Percentiles rank a stretch among this genome's conserved stretches.
phyloP scores from a whole-genome alignment of 2,797 vertebrate species.

The Acanthopagrus latus region DNA sequence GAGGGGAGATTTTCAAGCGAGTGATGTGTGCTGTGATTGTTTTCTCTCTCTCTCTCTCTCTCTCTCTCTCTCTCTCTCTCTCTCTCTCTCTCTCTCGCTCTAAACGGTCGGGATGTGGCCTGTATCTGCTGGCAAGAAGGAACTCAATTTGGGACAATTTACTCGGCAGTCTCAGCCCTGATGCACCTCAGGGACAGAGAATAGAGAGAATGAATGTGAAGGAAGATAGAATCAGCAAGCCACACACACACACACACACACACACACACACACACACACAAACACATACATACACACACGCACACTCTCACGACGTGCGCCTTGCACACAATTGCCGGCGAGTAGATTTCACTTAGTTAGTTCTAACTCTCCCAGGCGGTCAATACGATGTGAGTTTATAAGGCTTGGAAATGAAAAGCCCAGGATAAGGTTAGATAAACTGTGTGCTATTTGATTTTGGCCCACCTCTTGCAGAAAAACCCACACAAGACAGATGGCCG shows the following conservation, averaged over 20 bases:
- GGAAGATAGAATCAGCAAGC: conserved; percentile 97
- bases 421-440: conserved; percentile 96
- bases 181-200: conserved; percentile 94
- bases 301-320: conserved; percentile 39
- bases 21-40: conserved; percentile 92
- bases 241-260: conserved; percentile 62
- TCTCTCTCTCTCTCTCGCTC: conserved; percentile 74
- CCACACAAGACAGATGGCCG: conserved; percentile 76
- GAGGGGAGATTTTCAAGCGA: conserved; percentile 87
- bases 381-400: conserved; percentile 97
- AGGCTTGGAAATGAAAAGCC: conserved; percentile 97
- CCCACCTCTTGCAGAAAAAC: conserved; percentile 73
- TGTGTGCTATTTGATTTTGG: conserved; percentile 85
- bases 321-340: conserved; percentile 92
- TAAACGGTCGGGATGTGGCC: conserved; percentile 92
- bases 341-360: conserved; percentile 98
- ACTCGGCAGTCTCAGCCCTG: conserved; percentile 94
- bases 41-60: conserved; percentile 80
- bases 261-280: conserved; percentile 40
- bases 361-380: conserved; percentile 93
- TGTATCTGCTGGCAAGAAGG: conserved; percentile 94
- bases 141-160: conserved; percentile 99
- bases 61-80: conserved; percentile 53
- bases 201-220: conserved; percentile 99
- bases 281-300: conserved; percentile 45